Evolutionary conservation across 30 jellyfish, hydroid and myxozoan species (phyloP).

Genomic region (Pseudorhiza aurosa): DNA sequence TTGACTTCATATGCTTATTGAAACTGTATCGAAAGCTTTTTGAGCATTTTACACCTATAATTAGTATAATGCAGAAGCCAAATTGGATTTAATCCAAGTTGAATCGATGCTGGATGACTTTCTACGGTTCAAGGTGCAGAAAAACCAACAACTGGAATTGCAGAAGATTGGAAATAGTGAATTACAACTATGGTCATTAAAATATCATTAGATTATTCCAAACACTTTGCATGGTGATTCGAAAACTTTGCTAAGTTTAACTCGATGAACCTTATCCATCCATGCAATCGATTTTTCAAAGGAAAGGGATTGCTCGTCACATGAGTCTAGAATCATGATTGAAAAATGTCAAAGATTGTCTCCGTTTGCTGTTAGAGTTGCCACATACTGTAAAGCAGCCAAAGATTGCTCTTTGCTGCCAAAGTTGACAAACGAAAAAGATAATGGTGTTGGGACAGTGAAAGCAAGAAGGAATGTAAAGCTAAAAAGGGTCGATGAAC

Average conservation of each 20-base stretch:
- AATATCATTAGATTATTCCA: slow-evolving; percentile 15
- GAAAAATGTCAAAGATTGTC: slow-evolving; percentile 15
- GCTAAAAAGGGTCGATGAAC: neutral
- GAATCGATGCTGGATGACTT: slow-evolving; percentile 42
- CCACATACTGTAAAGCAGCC: slow-evolving; percentile 15
- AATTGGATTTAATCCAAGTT: slow-evolving; percentile 14
- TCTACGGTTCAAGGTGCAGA: slow-evolving; percentile 24
- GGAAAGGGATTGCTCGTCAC: slow-evolving; percentile 21
- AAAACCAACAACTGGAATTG: slow-evolving; percentile 30
- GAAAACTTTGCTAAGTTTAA: slow-evolving; percentile 14
- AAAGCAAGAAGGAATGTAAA: neutral
- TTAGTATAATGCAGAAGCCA: slow-evolving; percentile 52
- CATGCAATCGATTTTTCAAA: slow-evolving; percentile 20
- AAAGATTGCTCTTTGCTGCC: no score
- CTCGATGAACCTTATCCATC: slow-evolving; percentile 58
- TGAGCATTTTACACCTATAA: slow-evolving; percentile 42
- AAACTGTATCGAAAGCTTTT: slow-evolving; percentile 36
- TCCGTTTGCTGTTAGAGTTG: slow-evolving; percentile 55
- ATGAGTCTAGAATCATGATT: slow-evolving; percentile 38
- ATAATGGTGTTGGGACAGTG: neutral
- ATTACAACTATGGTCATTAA: neutral
- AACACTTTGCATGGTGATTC: slow-evolving; percentile 57
- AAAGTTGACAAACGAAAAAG: slow-evolving; percentile 5
- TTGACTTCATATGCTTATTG: slow-evolving; percentile 25
- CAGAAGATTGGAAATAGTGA: slow-evolving; percentile 32